These are phyloP conservation scores for Coranthus polyacanthus DNA, from an alignment of 2,797 vertebrate species.

Conservation along the genomic window DNA sequence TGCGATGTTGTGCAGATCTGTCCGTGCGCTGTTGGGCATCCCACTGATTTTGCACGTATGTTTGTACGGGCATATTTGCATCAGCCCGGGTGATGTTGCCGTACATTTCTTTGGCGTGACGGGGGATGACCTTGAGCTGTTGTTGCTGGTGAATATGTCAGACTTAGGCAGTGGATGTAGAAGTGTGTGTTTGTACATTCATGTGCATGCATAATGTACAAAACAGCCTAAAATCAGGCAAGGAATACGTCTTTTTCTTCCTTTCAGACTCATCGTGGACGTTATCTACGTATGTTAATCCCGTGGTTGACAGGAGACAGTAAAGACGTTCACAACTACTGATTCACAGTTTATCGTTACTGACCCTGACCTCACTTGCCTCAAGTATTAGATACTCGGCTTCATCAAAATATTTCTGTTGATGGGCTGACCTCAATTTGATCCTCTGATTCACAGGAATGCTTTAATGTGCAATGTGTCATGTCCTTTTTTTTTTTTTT, in stretches of 20 bases:
- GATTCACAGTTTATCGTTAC: constrained; percentile 35
- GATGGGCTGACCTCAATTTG: constrained; percentile 35
- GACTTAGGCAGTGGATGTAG: constrained; percentile 21
- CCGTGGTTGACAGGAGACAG: background rate
- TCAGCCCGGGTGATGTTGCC: constrained; percentile 37
- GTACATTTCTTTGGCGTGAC: constrained; percentile 36
- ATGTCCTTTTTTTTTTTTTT: constrained; percentile 2
- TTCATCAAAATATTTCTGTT: constrained; percentile 45
- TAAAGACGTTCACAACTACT: constrained; percentile 18
- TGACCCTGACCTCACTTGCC: constrained; percentile 28
- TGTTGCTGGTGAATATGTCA: constrained; percentile 27
- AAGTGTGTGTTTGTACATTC: constrained; percentile 13
- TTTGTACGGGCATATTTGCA: constrained; percentile 33
- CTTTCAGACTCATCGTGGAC: background rate
- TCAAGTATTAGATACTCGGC: background rate
- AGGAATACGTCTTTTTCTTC: no score
- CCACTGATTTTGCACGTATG: constrained; percentile 2
- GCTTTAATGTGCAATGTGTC: background rate
- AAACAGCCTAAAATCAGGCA: no score
- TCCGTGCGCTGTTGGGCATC: constrained; percentile 22
- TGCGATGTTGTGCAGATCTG: background rate
- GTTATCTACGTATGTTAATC: background rate
- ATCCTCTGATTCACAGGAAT: constrained; percentile 38
- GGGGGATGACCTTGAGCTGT: constrained; percentile 51
- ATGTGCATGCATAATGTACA: constrained; percentile 14